Base-by-base conservation (phyloP, 2,113 vertebrate genomes). In the Lycocorax pyrrhopterus region DNA sequence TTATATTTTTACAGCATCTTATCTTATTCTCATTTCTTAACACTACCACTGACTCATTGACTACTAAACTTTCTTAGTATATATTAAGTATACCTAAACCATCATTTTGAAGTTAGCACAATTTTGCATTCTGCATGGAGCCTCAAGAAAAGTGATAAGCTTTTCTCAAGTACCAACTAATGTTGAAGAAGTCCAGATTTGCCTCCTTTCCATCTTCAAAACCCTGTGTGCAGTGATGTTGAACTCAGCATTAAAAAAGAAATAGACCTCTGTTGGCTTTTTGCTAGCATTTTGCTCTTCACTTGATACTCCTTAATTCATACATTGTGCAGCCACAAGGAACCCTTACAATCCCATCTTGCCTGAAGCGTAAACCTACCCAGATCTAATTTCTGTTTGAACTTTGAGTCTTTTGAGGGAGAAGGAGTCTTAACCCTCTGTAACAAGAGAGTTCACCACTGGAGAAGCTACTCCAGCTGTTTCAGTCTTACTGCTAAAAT, bases 311-410 rank as follows among this genome's bases (percentile, higher is more conserved):
- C 23, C n/a, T 82, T 91, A 69, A 82, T 82, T 94, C 85, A 68
- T 73, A 56, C 10, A 27, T 39, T 89, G 60, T 81, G 60, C 51
- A 89, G 55, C 56, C 68, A 74, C 58, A 66, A 62, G 63, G 51
- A 93, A 51, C 27, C 35, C 59, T 62, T 80, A 63, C 53, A 85
- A 53, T 83, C 39, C 41, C 15, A 35, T 44, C 46, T 69, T 77
- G 86, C 89, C 72, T 87, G 21, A 2, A 92, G 83, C 16, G 0
- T 92, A 71, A 94, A 84, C 62, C 27, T 93, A 52, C 32, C 43
- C 35, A 59, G 47, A 71, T 92, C 88, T 75, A 67, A 67, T 86
- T 90, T 92, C 75, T 84, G 3, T 78, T 92, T 92, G 86, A 93
- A 83, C 68, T 90, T 58, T 16, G 15, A 55, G 43, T 81, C 55